Base-by-base conservation (phyloP, 2,888 invertebrate species). In the Eledona agricola region DNA sequence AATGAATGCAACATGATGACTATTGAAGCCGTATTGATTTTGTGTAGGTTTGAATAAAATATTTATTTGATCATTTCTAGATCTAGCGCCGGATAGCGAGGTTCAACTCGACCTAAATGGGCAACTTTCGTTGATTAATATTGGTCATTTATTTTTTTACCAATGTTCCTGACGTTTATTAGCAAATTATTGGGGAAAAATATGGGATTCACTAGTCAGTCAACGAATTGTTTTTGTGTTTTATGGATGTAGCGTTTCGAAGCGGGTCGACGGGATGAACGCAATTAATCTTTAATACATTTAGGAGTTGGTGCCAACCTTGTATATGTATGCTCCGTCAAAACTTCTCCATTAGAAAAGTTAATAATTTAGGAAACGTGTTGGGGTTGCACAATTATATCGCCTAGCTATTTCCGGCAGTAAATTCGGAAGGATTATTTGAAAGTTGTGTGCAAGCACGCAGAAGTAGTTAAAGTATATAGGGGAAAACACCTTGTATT, bases 291-390 rank as follows among this genome's bases (percentile, higher is more conserved):
- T 43, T 43, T 31, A 43, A 43, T 31, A 43, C 43, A 31, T 43
- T 43, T 19, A 42, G 28, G 29, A 42, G 42, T 29, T 42, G 28
- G 29, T 29, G 29, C 12, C 42, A 28, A 15, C 20, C 12, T 7
- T 15, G 22, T 11, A 13, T 11, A 22, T n/a, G n/a, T n/a, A n/a
- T 13, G 37, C n/a, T 13, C 31, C 13, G 29, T 29, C 31, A 20
- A 12, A 43, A 43, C 31, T 43, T 42, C 23, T 15, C 15, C 20
- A 28, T 9, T 9, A 22, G 11, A 15, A 43, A 43, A 43, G 43
- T 43, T 43, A 43, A 43, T 43, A 43, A 43, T 43, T 43, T 28
- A 43, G 43, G 29, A 19, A 43, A 43, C 43, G 43, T 43, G 43
- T 43, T 43, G 29, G 15, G 43, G 31, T 43, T n/a, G 31, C 20